Conservation (phyloP, 2,797 vertebrate species). For the Rhinella marina region DNA sequence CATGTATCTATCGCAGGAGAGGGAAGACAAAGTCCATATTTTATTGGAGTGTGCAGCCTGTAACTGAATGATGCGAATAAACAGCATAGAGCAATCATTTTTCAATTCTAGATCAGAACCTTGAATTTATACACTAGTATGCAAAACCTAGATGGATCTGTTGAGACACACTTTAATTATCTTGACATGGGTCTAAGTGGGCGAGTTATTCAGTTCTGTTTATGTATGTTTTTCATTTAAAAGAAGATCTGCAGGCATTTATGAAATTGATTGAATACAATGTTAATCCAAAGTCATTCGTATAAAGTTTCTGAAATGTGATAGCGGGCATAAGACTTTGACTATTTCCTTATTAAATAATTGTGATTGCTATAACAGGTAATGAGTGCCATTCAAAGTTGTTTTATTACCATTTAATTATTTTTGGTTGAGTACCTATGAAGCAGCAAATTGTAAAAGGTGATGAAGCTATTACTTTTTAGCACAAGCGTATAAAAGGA, state of each 20-base stretch:
- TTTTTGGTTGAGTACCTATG: constrained; percentile 32
- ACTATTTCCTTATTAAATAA: constrained; percentile 36
- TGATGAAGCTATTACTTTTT: constrained; percentile 47
- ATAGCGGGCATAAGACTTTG: constrained; percentile 40
- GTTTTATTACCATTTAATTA: constrained; percentile 50
- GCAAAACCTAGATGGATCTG: no score
- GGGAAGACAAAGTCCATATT: no score
- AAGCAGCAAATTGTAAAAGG: constrained; percentile 51
- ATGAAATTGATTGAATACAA: background rate
- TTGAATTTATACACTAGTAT: no score
- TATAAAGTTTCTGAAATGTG: constrained; percentile 15
- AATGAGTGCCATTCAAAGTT: constrained; percentile 34
- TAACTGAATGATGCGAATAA: no score
- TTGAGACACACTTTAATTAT: no score
- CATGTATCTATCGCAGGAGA: no score
- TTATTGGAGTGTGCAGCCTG: no score
- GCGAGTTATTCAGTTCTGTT: background rate
- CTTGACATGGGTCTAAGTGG: no score
- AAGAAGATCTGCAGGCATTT: background rate
- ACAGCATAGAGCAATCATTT: no score
- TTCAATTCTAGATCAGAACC: no score
- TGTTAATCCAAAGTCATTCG: constrained; percentile 9
- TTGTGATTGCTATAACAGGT: constrained; percentile 28
- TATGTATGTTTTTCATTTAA: background rate
- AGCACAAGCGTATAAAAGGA: constrained; percentile 39